A percentile compares a stretch with the other conserved stretches of the same genome.
Evolutionary conservation across 2,888 invertebrate species (phyloP).

Genomic region (Drosophila percnosoma): DNA sequence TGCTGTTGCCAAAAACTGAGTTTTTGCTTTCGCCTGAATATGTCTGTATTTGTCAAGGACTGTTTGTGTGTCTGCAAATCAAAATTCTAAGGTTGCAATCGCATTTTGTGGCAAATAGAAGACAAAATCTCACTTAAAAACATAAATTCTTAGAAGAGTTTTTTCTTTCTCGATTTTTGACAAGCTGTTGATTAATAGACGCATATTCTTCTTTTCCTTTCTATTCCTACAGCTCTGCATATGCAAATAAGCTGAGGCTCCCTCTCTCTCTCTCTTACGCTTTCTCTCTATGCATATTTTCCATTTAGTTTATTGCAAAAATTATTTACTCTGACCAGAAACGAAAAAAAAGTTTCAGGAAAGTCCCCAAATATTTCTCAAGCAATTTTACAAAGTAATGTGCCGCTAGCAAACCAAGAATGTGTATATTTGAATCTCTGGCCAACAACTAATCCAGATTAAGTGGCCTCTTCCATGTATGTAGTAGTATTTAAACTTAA

Average conservation of each 20-base stretch:
- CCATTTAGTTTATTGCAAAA: conserved; percentile 50
- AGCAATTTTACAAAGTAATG: conserved; percentile 48
- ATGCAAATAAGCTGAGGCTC: conserved; percentile 20
- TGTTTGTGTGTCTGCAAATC: conserved; percentile 54
- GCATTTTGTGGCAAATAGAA: conserved; percentile 60
- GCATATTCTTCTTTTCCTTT: background rate
- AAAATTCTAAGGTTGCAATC: conserved; percentile 76
- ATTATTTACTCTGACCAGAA: conserved; percentile 49
- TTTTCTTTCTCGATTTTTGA: conserved; percentile 26
- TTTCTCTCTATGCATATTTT: conserved; percentile 21
- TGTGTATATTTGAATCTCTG: conserved; percentile 2
- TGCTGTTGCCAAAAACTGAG: conserved; percentile 34
- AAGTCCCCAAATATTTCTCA: conserved; percentile 11
- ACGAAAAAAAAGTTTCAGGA: conserved; percentile 6
- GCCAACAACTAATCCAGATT: conserved; percentile 42
- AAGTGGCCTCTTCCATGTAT: conserved; percentile 24
- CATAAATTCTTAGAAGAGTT: conserved; percentile 30
- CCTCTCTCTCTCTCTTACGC: background rate
- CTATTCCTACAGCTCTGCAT: background rate
- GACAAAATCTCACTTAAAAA: conserved; percentile 21
- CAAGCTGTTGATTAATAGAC: conserved; percentile 29
- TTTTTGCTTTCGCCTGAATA: conserved; percentile 15
- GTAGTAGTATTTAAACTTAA: conserved; percentile 16
- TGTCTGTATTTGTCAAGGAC: conserved; percentile 31
- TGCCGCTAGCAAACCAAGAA: conserved; percentile 14